Base-by-base conservation (phyloP, 2,113 vertebrate species). In the Anoplopoma fimbria region DNA sequence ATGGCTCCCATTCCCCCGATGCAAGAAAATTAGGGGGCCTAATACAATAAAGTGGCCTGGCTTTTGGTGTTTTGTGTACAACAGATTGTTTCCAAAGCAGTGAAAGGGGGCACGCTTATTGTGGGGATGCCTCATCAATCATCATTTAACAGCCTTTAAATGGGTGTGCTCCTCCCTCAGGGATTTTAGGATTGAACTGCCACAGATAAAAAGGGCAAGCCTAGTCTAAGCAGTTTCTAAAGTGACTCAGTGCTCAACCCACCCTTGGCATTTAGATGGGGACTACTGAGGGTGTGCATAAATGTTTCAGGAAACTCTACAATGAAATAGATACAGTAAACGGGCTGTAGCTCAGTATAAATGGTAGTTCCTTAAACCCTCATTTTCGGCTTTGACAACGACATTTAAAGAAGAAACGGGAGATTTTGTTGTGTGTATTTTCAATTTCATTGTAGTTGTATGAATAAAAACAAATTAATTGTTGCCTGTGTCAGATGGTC, bases 91-190 rank as follows among this genome's bases (percentile, higher is more conserved):
- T 88, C 90, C 77, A 92, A 93, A 90, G 89, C 73, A 87, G 88
- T 61, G 77, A 79, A 89, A 87, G 84, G 79, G 88, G 89, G 83
- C 51, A 70, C 8, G 57, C 45, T 87, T 69, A 77, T 89, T 82
- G 83, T 61, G 83, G 81, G 67, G 86, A 90, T 69, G 87, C 73
- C 82, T 92, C 93, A 94, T 95, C 92, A 94, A 93, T 94, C 92
- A 93, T 90, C 83, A 91, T 94, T 95, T 92, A 88, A 83, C 38
- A n/a, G 82, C 81, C 80, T 89, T 91, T 94, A 93, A 94, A 90
- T 85, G 88, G 90, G 79, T 86, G 78, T 82, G 84, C 23, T 72
- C 88, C 77, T 89, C 91, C 87, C 86, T 81, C 70, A 79, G 91
- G 91, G 86, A 51, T 87, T 88, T 75, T 34, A 45, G 84, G 79